phyloP scores from a whole-genome alignment of 2,888 invertebrate species.

The Polietes domitor region DNA sequence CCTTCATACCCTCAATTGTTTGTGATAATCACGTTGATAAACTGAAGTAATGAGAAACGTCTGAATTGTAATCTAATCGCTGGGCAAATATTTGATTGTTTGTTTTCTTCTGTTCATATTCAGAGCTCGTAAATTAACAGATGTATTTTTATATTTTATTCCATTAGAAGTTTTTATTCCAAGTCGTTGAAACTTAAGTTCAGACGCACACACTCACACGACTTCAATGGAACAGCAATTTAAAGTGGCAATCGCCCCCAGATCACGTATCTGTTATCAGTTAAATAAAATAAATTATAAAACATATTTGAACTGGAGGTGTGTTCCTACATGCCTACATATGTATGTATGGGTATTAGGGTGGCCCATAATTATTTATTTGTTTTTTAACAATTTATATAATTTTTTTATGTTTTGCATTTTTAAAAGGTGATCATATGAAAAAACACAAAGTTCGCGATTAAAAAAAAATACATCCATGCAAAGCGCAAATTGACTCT shows the following conservation, averaged over 20 bases:
- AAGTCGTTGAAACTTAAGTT: neutral
- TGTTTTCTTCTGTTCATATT: neutral
- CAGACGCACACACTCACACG: neutral
- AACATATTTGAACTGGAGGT: neutral
- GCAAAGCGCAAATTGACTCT: too few species aligned
- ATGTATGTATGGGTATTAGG: neutral
- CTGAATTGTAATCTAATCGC: constrained; percentile 70
- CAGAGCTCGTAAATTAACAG: constrained; percentile 55
- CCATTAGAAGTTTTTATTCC: neutral
- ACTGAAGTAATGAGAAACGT: constrained; percentile 63
- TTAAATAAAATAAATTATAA: constrained; percentile 45
- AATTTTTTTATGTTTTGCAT: too few species aligned
- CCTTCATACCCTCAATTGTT: neutral
- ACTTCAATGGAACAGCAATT: neutral
- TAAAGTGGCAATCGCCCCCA: constrained; percentile 15
- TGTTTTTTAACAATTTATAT: too few species aligned
- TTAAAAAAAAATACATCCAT: too few species aligned
- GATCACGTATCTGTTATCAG: constrained; percentile 58
- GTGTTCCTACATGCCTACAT: neutral
- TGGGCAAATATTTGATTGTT: constrained; percentile 67
- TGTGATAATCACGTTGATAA: constrained; percentile 5
- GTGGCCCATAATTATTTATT: too few species aligned
- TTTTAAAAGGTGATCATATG: too few species aligned
- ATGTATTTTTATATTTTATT: constrained; percentile 19
- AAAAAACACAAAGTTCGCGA: too few species aligned